phyloP scores from a whole-genome alignment of 2,888 invertebrate genomes.

The Mayetiola destructor region DNA sequence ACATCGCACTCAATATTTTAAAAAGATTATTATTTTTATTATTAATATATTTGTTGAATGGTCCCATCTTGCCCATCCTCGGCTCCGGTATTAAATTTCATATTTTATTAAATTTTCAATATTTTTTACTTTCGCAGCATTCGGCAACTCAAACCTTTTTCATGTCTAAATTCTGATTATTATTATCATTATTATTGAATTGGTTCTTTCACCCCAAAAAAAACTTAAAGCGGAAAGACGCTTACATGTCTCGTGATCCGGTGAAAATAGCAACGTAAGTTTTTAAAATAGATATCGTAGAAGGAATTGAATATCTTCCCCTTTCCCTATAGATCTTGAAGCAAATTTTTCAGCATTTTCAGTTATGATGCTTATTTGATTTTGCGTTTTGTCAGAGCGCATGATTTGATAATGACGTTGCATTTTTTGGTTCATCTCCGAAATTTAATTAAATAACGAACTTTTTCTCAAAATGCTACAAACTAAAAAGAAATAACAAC shows the following conservation, averaged over 20 bases:
- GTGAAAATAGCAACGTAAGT: constrained; percentile 9
- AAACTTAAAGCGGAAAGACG: neutral
- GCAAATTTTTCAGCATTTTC: neutral
- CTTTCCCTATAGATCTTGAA: neutral
- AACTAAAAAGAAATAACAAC: constrained; percentile 1
- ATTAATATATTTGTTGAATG: too few species aligned
- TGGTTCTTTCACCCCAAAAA: too few species aligned
- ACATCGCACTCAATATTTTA: constrained; percentile 3
- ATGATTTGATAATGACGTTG: constrained; percentile 12
- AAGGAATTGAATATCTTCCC: too few species aligned
- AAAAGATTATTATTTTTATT: constrained; percentile 8
- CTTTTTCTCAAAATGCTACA: neutral
- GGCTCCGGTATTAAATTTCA: constrained; percentile 10
- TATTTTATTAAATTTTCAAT: constrained; percentile 12
- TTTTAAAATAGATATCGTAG: neutral
- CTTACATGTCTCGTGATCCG: too few species aligned
- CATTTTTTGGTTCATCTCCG: neutral
- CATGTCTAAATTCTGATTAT: too few species aligned
- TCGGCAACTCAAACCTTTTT: neutral
- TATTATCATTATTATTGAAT: too few species aligned
- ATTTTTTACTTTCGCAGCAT: neutral
- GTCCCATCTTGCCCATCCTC: too few species aligned
- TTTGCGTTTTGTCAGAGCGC: neutral
- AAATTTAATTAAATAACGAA: neutral
- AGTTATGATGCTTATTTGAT: neutral